Conservation (phyloP, 2,113 vertebrate species). For the Phylloscopus whistleri region DNA sequence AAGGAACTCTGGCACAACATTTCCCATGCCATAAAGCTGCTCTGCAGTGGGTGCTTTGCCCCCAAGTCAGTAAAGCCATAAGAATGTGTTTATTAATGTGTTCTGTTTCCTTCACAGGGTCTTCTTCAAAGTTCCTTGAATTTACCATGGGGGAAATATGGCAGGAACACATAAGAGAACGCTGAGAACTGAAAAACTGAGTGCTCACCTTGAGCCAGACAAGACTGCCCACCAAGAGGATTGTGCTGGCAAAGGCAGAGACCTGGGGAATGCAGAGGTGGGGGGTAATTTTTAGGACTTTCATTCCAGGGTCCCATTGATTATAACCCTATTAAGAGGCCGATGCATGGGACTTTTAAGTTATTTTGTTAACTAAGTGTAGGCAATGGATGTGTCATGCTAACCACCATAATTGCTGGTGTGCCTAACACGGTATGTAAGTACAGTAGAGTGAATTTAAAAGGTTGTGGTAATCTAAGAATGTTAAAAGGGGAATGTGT, state of each 20-base stretch:
- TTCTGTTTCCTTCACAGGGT: conserved; percentile 15
- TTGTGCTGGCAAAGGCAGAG: background rate
- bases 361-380: conserved; percentile 50
- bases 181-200: background rate
- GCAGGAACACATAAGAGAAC: background rate
- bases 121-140: conserved; percentile 12
- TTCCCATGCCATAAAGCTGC: background rate
- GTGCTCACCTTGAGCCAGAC: background rate
- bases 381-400: conserved; percentile 31
- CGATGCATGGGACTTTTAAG: conserved; percentile 25
- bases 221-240: background rate
- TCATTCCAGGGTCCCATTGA: background rate
- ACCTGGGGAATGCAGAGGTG: background rate
- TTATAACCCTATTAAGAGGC: conserved; percentile 11
- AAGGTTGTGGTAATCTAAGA: conserved; percentile 52
- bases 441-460: conserved; percentile 47
- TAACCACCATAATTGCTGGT: conserved; percentile 34
- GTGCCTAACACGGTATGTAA: conserved; percentile 40
- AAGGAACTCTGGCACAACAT: background rate
- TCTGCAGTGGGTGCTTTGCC: background rate
- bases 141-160: background rate
- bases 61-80: background rate
- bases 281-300: background rate
- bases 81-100: background rate
- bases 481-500: conserved; percentile 52